phyloP scores from a whole-genome alignment of 2,797 vertebrate genomes.

The Lagocephalus sceleratus region DNA sequence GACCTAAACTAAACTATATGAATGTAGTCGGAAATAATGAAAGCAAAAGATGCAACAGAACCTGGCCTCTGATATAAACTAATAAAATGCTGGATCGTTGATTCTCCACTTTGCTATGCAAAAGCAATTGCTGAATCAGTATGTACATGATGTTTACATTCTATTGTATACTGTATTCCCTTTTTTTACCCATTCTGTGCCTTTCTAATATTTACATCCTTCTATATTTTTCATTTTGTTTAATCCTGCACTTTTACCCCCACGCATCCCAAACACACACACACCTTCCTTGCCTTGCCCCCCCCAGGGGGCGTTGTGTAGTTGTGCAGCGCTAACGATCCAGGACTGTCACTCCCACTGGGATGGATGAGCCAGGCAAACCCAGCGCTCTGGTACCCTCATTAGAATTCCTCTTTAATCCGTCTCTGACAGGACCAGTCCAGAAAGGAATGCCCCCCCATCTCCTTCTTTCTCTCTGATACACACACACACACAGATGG shows the following conservation, averaged over 20 bases:
- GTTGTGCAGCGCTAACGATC: constrained; percentile 92
- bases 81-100: too few relatives aligned
- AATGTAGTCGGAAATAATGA: too few relatives aligned
- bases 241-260: constrained; percentile 2
- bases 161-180: too few relatives aligned
- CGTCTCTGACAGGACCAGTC: constrained; percentile 86
- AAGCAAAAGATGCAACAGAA: too few relatives aligned
- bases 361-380: constrained; percentile 83
- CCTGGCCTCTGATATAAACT: too few relatives aligned
- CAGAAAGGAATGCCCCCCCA: constrained; percentile 76
- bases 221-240: background rate
- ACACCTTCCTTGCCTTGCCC: constrained; percentile 16
- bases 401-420: constrained; percentile 98
- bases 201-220: too few relatives aligned
- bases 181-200: too few relatives aligned
- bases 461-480: background rate
- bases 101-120: too few relatives aligned
- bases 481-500: constrained; percentile 17
- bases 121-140: too few relatives aligned
- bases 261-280: background rate
- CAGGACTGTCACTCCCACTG: constrained; percentile 82
- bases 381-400: constrained; percentile 83
- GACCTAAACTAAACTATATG: too few relatives aligned
- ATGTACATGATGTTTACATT: too few relatives aligned
- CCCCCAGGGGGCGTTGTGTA: constrained; percentile 93